Evolutionary conservation across 2,113 vertebrate genomes (phyloP).

Genomic region (Oxyura jamaicensis): DNA sequence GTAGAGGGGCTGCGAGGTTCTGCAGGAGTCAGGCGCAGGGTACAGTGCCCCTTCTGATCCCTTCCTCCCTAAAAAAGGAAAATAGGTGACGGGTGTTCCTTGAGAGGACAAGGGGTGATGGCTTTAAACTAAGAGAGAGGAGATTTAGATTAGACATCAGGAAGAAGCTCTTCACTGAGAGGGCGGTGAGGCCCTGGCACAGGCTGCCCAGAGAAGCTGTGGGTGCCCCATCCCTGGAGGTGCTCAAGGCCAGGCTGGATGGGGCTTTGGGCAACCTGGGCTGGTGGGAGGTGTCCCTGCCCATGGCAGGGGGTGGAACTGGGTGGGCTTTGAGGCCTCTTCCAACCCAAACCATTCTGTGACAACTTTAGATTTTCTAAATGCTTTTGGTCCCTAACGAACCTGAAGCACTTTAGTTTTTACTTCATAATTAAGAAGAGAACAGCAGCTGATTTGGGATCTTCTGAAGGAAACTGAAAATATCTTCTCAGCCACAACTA

Average conservation of each 20-base stretch:
- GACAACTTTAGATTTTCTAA: neutral
- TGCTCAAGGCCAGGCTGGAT: no score
- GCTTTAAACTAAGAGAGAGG: no score
- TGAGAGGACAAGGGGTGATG: neutral
- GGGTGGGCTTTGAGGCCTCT: no score
- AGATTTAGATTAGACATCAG: no score
- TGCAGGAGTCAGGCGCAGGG: neutral
- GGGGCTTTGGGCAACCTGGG: no score
- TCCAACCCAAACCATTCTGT: no score
- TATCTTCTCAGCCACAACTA: neutral
- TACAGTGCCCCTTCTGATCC: neutral
- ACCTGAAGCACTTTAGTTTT: neutral
- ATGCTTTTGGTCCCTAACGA: neutral
- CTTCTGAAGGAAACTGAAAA: neutral
- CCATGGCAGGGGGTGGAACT: no score
- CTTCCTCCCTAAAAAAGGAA: accelerated
- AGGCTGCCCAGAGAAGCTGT: no score
- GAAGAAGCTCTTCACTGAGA: no score
- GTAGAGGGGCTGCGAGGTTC: accelerated
- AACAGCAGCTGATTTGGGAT: neutral
- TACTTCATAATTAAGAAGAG: neutral
- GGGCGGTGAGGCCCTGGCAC: no score
- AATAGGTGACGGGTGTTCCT: neutral
- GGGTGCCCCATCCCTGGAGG: no score
- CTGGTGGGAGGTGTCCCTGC: no score